These are phyloP conservation scores for Falco cherrug DNA, from an alignment of 2,797 vertebrate species.

Conservation along the genomic window DNA sequence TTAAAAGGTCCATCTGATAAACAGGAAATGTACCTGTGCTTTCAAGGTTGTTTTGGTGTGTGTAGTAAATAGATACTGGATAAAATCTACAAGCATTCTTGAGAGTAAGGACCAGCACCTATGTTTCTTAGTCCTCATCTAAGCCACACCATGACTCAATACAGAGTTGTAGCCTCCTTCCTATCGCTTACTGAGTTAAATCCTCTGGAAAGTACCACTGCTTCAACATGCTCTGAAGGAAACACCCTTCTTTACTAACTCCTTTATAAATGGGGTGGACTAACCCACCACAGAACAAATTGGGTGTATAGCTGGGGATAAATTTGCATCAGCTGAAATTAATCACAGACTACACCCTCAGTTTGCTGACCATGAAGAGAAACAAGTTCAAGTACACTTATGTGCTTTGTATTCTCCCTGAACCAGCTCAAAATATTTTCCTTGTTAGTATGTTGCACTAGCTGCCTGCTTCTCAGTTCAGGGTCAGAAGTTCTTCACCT, in stretches of 20 bases:
- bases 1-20: background rate
- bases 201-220: background rate
- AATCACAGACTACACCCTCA: background rate
- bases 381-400: background rate
- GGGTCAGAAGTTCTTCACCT: background rate
- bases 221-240: background rate
- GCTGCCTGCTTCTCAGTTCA: background rate
- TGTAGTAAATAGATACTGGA: background rate
- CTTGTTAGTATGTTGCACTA: background rate
- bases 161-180: background rate
- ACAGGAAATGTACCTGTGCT: background rate
- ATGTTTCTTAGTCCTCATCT: background rate
- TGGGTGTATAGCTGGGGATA: background rate
- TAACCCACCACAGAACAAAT: background rate
- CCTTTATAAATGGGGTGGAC: background rate
- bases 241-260: background rate
- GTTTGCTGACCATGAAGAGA: background rate
- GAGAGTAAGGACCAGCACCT: background rate
- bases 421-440: background rate
- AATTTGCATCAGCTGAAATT: background rate
- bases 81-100: background rate
- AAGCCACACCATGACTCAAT: background rate
- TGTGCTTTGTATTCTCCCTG: background rate
- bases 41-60: background rate
- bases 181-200: background rate